Evolutionary conservation across 2,888 invertebrate species (phyloP).

Genomic region (Agelastica alni): DNA sequence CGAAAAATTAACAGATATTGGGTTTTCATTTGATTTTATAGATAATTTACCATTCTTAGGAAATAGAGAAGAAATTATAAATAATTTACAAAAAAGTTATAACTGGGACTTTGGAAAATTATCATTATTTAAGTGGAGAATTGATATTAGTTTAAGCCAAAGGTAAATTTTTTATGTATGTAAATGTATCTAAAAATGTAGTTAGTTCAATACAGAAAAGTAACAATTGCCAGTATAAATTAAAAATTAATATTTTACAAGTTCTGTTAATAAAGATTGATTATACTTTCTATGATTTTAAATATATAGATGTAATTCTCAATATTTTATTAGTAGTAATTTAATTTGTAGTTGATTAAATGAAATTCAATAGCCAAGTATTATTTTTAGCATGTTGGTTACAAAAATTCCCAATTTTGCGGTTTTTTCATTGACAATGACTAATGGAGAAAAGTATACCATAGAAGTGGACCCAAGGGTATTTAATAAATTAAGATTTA

Average conservation of each 20-base stretch:
- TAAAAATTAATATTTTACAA: neutral
- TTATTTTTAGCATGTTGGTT: conserved; percentile 43
- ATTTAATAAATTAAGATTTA: conserved; percentile 51
- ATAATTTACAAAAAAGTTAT: conserved; percentile 36
- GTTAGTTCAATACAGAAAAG: no score
- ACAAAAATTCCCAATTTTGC: conserved; percentile 46
- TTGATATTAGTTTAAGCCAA: conserved; percentile 51
- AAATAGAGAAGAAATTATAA: conserved; percentile 39
- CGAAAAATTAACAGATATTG: conserved; percentile 39
- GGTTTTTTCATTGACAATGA: conserved; percentile 44
- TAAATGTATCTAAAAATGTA: no score
- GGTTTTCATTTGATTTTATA: conserved; percentile 46
- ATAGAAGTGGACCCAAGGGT: conserved; percentile 46
- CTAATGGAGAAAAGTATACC: conserved; percentile 43
- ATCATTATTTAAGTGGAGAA: conserved; percentile 45
- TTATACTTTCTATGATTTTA: neutral
- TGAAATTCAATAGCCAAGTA: neutral
- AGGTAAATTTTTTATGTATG: conserved; percentile 39
- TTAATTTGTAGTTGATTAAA: conserved; percentile 9
- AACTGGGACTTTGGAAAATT: conserved; percentile 35
- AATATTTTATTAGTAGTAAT: neutral
- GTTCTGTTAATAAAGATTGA: neutral
- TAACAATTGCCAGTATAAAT: neutral
- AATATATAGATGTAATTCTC: neutral
- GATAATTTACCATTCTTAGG: conserved; percentile 44